These are phyloP conservation scores for Agrochola macilenta DNA, from an alignment of 2,888 invertebrate species.

Conservation along the genomic window DNA sequence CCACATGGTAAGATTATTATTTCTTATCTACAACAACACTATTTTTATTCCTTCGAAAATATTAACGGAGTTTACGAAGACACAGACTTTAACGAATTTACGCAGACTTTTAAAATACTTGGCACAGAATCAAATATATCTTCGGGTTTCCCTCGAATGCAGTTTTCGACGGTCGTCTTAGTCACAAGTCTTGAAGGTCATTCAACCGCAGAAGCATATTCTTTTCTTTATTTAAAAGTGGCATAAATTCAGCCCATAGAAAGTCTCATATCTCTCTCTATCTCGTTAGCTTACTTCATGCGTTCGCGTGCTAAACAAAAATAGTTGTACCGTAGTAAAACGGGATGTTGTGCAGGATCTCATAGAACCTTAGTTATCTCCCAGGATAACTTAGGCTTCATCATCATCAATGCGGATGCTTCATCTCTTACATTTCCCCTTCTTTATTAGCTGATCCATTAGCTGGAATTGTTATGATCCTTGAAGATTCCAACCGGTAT, in stretches of 20 bases:
- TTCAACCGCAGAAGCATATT: constrained; percentile 10
- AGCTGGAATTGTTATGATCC: neutral
- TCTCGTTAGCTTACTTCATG: neutral
- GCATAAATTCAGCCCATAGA: neutral
- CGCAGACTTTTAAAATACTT: constrained; percentile 13
- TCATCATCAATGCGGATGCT: neutral
- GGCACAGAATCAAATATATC: constrained; percentile 22
- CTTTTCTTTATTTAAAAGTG: neutral
- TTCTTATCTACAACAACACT: neutral
- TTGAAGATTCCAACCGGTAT: too few species aligned
- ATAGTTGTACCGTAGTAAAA: neutral
- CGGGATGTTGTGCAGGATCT: neutral
- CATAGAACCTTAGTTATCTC: neutral
- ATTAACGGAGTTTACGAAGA: neutral
- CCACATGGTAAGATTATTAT: neutral
- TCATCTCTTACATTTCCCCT: neutral
- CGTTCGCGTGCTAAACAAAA: neutral
- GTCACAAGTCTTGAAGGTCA: neutral
- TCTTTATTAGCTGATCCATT: neutral
- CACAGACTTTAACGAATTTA: neutral
- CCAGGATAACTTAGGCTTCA: neutral
- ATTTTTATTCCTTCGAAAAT: constrained; percentile 4
- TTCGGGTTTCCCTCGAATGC: constrained; percentile 1
- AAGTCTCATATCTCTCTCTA: neutral
- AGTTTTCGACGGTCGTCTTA: neutral